Conservation (phyloP, 2,797 vertebrate species). For the Centroberyx gerrardi region DNA sequence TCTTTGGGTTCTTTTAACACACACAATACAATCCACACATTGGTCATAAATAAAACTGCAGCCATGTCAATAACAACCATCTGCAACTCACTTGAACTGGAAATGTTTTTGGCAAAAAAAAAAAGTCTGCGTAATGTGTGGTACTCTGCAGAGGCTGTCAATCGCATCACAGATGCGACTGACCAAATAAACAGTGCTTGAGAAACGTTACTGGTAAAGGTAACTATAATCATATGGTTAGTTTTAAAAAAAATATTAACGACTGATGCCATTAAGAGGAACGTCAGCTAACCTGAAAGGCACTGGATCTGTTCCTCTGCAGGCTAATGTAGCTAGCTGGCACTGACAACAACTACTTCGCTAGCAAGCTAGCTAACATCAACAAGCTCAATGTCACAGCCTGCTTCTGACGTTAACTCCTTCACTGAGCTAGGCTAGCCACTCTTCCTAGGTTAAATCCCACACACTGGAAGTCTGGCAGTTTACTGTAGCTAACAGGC, state of each 20-base stretch:
- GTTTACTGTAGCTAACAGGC: conserved; percentile 44
- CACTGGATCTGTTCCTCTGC: conserved; percentile 7
- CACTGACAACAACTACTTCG: neutral
- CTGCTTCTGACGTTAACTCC: neutral
- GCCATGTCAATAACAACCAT: conserved; percentile 4
- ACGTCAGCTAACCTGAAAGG: neutral
- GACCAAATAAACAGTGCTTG: too few relatives aligned
- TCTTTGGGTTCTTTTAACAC: neutral
- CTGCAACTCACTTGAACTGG: neutral
- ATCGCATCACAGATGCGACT: too few relatives aligned
- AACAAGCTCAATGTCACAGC: conserved; percentile 28
- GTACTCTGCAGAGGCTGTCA: too few relatives aligned
- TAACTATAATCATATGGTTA: neutral
- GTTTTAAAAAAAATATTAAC: too few relatives aligned
- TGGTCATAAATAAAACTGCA: neutral
- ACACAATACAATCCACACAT: neutral
- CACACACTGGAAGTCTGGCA: neutral
- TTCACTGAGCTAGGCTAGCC: neutral
- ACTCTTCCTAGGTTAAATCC: neutral
- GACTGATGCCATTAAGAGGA: neutral
- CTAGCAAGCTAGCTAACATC: conserved; percentile 14
- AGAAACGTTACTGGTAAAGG: too few relatives aligned
- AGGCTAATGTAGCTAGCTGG: conserved; percentile 5
- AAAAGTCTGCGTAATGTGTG: neutral
- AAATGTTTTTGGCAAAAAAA: neutral